Base-by-base conservation (phyloP, 2,888 invertebrate species). In the Melanotus villosus region DNA sequence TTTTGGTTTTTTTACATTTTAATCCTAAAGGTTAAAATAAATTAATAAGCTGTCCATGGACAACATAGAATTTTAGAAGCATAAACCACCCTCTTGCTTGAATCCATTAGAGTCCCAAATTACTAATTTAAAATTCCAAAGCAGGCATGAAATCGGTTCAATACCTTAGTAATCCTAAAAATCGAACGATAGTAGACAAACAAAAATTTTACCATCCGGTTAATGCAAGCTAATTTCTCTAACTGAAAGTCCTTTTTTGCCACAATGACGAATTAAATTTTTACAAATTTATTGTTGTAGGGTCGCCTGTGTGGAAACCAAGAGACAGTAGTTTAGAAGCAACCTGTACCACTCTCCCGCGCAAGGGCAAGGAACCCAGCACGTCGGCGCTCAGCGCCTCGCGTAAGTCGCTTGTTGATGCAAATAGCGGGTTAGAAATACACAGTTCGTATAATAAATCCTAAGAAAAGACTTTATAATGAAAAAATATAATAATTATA, bases 231-330 rank as follows among this genome's bases (percentile, higher is more conserved):
- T 2, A 12, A 41, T 41, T 14, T 41, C 12, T 41, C 23, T 23
- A 38, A 66, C 52, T 60, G 65, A 70, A 70, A 70, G 68, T 68
- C 62, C 67, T 54, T 65, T 64, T 47, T 56, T n/a, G 2, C 10
- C 14, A 38, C 26, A 26, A 30, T 23, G 21, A 45, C 32, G 18
- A 63, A 43, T 41, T 26, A 64, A 67, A 58, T 63, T 56, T 41
- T 63, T 63, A 64, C 41, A 63, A 71, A 71, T 68, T 71, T 75
- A 70, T 88, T 89, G 90, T 92, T 91, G 89, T 92, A 93, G 97
- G 97, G 89, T 97, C 97, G 87, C 98, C 98, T 86, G 94, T 98
- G 88, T 98, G 97, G 97, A 97, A 97, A 91, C 97, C 96, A 88
- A 93, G 97, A 89, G 96, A 96, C 89, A 90, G 84, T 84, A 87